Conservation (phyloP, 2,888 invertebrate genomes). For the Leptopilina drosophilae region DNA sequence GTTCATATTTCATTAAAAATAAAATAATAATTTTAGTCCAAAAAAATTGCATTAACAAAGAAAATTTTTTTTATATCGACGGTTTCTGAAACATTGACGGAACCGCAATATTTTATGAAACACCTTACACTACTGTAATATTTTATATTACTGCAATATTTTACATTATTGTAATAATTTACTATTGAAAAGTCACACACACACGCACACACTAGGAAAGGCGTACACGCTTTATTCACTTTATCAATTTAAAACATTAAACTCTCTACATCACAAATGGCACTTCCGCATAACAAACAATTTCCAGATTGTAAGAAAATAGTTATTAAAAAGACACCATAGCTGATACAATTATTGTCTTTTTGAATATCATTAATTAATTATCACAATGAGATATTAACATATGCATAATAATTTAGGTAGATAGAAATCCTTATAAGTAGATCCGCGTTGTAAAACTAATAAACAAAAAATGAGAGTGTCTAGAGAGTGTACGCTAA, state of each 20-base stretch:
- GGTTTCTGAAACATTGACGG: too few relatives aligned
- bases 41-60: too few relatives aligned
- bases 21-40: too few relatives aligned
- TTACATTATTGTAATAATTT: too few relatives aligned
- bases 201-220: conserved; percentile 7
- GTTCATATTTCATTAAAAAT: too few relatives aligned
- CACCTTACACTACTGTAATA: too few relatives aligned
- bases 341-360: conserved; percentile 40
- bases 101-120: too few relatives aligned
- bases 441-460: conserved; percentile 37
- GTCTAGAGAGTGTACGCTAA: conserved; percentile 34
- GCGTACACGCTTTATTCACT: conserved; percentile 32
- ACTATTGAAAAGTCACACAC: too few relatives aligned
- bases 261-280: too few relatives aligned
- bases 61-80: too few relatives aligned
- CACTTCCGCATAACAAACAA: too few relatives aligned
- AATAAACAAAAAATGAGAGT: conserved; percentile 26
- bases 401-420: conserved; percentile 46
- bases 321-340: conserved; percentile 31
- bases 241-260: neutral
- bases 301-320: neutral
- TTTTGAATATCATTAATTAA: conserved; percentile 58
- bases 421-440: conserved; percentile 45
- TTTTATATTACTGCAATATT: too few relatives aligned
- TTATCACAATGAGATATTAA: conserved; percentile 56